These are phyloP conservation scores for Plodia interpunctella DNA, from an alignment of 1,140 invertebrate genomes.

Conservation along the genomic window DNA sequence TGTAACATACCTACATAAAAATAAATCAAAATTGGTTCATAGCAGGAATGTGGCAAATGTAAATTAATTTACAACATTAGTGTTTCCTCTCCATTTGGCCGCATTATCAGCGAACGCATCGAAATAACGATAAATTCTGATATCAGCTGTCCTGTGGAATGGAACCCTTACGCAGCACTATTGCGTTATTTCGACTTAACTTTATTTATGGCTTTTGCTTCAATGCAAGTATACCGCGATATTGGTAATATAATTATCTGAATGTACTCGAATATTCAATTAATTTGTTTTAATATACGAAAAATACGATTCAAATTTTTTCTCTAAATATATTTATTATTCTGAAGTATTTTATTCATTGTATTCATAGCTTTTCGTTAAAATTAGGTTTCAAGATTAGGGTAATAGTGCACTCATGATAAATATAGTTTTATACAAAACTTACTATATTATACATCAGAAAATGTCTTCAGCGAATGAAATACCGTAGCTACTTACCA, in stretches of 20 bases:
- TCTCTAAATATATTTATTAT: too few species aligned
- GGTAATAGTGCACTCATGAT: too few species aligned
- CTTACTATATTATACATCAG: background rate
- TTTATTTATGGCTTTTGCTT: constrained; percentile 31
- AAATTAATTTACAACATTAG: constrained; percentile 13
- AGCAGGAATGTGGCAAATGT: constrained; percentile 11
- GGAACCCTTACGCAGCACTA: constrained; percentile 35
- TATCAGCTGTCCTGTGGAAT: constrained; percentile 31
- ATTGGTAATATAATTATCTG: constrained; percentile 15
- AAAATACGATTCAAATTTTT: too few species aligned
- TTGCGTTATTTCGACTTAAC: constrained; percentile 31
- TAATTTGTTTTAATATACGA: too few species aligned
- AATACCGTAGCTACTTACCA: background rate
- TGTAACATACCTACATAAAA: too few species aligned
- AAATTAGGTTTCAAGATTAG: too few species aligned
- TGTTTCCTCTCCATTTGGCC: constrained; percentile 30
- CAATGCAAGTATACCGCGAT: constrained; percentile 20
- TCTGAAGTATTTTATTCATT: too few species aligned
- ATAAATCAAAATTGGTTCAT: background rate
- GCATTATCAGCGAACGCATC: constrained; percentile 27
- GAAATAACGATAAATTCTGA: constrained; percentile 32
- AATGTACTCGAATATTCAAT: too few species aligned
- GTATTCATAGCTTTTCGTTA: too few species aligned
- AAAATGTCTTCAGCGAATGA: background rate
- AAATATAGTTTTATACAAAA: background rate